Evolutionary conservation across 2,888 invertebrate species (phyloP).

Genomic region (Trypoxylon attenuatum): DNA sequence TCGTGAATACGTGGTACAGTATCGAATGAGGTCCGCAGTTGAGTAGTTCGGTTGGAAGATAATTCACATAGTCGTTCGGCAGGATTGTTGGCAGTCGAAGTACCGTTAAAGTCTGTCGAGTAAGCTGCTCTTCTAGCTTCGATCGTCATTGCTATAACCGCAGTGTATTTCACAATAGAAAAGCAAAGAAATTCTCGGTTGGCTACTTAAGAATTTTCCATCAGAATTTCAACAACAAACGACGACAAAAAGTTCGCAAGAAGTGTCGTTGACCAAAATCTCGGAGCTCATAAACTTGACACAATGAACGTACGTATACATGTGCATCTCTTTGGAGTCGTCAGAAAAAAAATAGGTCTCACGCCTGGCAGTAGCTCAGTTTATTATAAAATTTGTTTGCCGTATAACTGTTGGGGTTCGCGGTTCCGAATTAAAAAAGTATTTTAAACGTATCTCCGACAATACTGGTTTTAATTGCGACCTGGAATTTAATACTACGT

Average conservation of each 20-base stretch:
- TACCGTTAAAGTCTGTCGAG: too few relatives aligned
- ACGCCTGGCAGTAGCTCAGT: too few relatives aligned
- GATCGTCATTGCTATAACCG: too few relatives aligned
- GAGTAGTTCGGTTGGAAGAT: neutral
- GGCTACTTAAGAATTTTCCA: too few relatives aligned
- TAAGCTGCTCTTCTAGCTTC: too few relatives aligned
- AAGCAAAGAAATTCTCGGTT: too few relatives aligned
- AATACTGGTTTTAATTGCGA: neutral
- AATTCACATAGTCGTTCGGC: neutral
- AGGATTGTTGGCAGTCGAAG: conserved; percentile 29
- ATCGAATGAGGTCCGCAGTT: neutral
- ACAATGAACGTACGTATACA: too few relatives aligned
- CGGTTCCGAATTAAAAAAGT: neutral
- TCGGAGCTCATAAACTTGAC: neutral
- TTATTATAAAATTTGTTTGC: conserved; percentile 18
- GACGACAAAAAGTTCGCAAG: neutral
- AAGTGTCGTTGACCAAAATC: neutral
- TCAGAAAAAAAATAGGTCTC: too few relatives aligned
- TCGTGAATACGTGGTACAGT: neutral
- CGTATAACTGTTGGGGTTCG: conserved; percentile 1
- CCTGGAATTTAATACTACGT: neutral
- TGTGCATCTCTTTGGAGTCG: too few relatives aligned
- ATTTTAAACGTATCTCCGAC: too few relatives aligned
- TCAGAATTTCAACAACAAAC: too few relatives aligned
- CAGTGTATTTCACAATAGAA: too few relatives aligned